A percentile compares a stretch with the other conserved stretches of the same genome.
phyloP scores from a whole-genome alignment of 2,797 vertebrate species.

The Corythornis leucogaster region DNA sequence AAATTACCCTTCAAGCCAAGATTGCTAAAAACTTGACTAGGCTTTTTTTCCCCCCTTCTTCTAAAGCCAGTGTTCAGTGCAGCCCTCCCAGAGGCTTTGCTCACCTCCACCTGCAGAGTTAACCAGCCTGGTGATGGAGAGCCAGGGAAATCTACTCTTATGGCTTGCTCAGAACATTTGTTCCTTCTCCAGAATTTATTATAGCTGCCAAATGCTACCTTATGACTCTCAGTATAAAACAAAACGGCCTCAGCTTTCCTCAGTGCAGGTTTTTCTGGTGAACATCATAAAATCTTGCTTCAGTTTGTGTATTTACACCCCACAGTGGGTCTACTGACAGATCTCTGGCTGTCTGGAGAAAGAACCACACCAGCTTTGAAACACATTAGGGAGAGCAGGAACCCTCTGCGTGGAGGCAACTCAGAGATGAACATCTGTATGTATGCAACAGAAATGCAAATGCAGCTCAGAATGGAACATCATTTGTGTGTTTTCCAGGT shows the following conservation, averaged over 20 bases:
- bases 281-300: neutral
- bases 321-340: neutral
- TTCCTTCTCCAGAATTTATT: neutral
- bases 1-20: slow-evolving; percentile 79
- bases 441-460: neutral
- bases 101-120: neutral
- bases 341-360: neutral
- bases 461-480: neutral
- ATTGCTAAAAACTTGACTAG: slow-evolving; percentile 58
- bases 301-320: neutral
- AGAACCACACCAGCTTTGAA: neutral
- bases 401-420: neutral
- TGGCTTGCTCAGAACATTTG: neutral
- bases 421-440: neutral
- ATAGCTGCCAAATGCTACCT: neutral
- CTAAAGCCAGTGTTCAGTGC: neutral
- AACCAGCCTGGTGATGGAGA: neutral
- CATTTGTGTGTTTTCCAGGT: neutral
- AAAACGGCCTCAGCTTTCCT: neutral
- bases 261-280: neutral
- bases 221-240: neutral
- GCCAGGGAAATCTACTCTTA: neutral
- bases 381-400: neutral
- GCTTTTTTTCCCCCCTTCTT: neutral
- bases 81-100: neutral